Evolutionary conservation across 2,113 vertebrate genomes (phyloP).

Genomic region (Herpetotheres cachinnans): DNA sequence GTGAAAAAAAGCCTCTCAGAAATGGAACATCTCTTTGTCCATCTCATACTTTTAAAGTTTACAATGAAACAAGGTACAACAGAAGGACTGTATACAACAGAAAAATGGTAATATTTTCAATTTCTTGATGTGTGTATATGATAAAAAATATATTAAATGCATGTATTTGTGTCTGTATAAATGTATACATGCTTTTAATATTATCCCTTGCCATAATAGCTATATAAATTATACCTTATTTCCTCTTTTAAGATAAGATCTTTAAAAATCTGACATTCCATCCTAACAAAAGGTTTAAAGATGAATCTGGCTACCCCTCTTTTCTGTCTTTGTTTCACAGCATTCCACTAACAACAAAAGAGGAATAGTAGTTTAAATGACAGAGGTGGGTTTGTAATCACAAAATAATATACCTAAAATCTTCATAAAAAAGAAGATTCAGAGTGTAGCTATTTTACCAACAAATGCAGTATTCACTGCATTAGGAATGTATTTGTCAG

Average conservation of each 20-base stretch:
- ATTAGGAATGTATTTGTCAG: neutral
- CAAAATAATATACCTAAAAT: neutral
- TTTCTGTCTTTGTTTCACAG: neutral
- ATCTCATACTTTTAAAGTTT: neutral
- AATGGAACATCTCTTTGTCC: neutral
- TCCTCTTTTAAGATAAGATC: neutral
- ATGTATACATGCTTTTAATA: neutral
- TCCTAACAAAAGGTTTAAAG: neutral
- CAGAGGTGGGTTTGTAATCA: neutral
- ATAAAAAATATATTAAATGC: neutral
- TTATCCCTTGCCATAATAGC: neutral
- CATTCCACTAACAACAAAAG: neutral
- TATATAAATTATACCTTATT: neutral
- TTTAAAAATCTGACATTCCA: neutral
- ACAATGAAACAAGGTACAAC: neutral
- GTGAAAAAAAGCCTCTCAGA: neutral
- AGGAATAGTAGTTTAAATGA: neutral
- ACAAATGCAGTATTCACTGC: neutral
- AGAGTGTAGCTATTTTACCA: neutral
- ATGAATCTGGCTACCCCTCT: neutral
- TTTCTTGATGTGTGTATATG: neutral
- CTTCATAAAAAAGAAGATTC: neutral
- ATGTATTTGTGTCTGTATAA: neutral
- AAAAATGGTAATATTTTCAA: neutral
- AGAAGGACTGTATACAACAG: neutral